phyloP scores from a whole-genome alignment of 2,888 invertebrate genomes.

The Drosophila kuntzei region DNA sequence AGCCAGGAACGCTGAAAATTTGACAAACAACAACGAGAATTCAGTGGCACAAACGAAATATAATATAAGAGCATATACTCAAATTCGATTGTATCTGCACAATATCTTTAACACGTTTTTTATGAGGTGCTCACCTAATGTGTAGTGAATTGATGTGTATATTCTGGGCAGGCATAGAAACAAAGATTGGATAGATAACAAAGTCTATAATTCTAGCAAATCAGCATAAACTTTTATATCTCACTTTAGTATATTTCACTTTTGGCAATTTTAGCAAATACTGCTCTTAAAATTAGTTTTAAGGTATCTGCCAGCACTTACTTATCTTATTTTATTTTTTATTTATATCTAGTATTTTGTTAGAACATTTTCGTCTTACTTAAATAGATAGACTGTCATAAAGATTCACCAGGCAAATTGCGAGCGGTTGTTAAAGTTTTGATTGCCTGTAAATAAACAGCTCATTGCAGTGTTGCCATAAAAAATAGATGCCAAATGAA shows the following conservation, averaged over 20 bases:
- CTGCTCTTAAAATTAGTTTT: conserved; percentile 9
- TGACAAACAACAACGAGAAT: neutral
- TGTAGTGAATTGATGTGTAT: conserved; percentile 10
- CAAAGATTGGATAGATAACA: neutral
- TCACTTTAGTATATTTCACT: neutral
- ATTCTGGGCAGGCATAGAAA: neutral
- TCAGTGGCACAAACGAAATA: conserved; percentile 5
- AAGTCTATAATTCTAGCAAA: neutral
- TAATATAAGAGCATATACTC: conserved; percentile 1
- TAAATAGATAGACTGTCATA: conserved; percentile 41
- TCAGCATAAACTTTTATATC: conserved; percentile 6
- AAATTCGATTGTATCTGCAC: neutral
- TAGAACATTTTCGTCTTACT: conserved; percentile 17
- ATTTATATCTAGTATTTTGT: conserved; percentile 29
- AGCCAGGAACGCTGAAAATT: conserved; percentile 8
- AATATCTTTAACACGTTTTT: conserved; percentile 19
- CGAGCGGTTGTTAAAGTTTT: conserved; percentile 65
- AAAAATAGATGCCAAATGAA: conserved; percentile 53
- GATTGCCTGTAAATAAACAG: conserved; percentile 73
- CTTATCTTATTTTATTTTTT: conserved; percentile 19
- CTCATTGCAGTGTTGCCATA: conserved; percentile 60
- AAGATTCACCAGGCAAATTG: conserved; percentile 38
- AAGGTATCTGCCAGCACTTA: neutral
- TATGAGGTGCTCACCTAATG: conserved; percentile 13
- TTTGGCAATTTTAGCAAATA: neutral